A percentile compares a stretch with the other conserved stretches of the same genome.
These are phyloP conservation scores for Cosmia pyralina DNA, from an alignment of 2,888 invertebrate species.

Conservation along the genomic window DNA sequence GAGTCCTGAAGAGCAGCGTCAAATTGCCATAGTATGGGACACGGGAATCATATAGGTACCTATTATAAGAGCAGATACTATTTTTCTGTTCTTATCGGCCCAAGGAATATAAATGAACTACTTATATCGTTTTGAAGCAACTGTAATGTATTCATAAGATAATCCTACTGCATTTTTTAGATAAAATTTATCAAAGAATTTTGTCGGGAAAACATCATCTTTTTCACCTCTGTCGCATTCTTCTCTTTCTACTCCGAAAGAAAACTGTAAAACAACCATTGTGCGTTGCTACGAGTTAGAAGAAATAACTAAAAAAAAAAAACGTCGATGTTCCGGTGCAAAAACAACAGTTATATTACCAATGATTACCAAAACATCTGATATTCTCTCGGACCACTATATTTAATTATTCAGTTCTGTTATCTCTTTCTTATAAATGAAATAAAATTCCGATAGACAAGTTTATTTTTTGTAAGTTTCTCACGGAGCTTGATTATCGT, in stretches of 20 bases:
- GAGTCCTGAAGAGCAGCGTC: neutral
- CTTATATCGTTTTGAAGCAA: neutral
- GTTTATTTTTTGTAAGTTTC: constrained; percentile 60
- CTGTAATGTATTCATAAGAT: constrained; percentile 21
- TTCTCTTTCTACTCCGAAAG: constrained; percentile 27
- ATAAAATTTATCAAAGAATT: constrained; percentile 19
- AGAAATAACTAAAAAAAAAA: constrained; percentile 37
- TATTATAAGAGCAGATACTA: neutral
- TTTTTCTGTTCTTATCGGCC: neutral
- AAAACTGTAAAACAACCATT: constrained; percentile 12
- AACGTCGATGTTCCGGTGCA: constrained; percentile 39
- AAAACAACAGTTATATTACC: constrained; percentile 61
- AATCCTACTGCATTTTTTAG: constrained; percentile 7
- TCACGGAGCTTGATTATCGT: constrained; percentile 55
- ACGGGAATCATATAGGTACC: neutral
- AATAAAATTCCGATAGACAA: constrained; percentile 59
- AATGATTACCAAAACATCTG: constrained; percentile 60
- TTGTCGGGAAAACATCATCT: constrained; percentile 3
- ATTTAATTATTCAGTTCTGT: constrained; percentile 62
- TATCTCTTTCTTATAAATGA: constrained; percentile 56
- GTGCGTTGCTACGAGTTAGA: constrained; percentile 13
- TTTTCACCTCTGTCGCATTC: constrained; percentile 29
- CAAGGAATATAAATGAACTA: constrained; percentile 17
- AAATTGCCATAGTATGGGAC: neutral
- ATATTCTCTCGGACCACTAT: constrained; percentile 57